Conservation (phyloP, 2,113 vertebrate species). For the Phyllostomus discolor region DNA sequence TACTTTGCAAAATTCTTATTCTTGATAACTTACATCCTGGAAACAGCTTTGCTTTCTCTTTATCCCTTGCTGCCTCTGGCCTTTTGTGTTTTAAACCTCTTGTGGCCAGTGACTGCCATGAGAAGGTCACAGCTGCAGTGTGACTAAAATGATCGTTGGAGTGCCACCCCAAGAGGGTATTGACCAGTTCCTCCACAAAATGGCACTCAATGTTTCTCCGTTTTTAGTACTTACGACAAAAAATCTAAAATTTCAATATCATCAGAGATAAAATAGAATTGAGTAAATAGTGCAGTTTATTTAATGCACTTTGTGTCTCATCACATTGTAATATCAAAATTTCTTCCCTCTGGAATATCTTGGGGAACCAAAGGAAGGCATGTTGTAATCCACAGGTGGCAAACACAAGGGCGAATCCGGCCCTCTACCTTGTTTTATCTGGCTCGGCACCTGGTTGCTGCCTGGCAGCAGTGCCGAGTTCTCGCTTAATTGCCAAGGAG, state of each 20-base stretch:
- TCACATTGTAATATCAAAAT: not conserved
- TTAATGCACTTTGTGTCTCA: not conserved
- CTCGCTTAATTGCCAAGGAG: no score
- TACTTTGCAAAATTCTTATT: not conserved
- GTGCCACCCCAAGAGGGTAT: not conserved
- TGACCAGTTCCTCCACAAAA: not conserved
- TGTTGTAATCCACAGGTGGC: not conserved
- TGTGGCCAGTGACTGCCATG: not conserved
- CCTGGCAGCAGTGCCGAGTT: no score
- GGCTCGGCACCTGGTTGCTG: no score
- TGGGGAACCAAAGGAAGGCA: not conserved
- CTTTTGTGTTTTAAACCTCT: not conserved
- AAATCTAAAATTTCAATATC: not conserved
- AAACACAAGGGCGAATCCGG: no score
- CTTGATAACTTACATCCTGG: not conserved
- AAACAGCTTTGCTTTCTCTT: constrained; percentile 17
- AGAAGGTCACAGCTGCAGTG: constrained; percentile 12
- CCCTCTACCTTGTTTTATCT: no score
- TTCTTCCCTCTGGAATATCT: not conserved
- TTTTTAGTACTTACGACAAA: not conserved
- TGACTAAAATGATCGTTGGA: not conserved
- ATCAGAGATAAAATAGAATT: not conserved
- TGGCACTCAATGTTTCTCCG: not conserved
- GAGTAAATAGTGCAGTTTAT: not conserved
- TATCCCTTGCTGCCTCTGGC: not conserved